Conservation (phyloP, 92 coral and sea anemone genomes). For the Porites lobata region DNA sequence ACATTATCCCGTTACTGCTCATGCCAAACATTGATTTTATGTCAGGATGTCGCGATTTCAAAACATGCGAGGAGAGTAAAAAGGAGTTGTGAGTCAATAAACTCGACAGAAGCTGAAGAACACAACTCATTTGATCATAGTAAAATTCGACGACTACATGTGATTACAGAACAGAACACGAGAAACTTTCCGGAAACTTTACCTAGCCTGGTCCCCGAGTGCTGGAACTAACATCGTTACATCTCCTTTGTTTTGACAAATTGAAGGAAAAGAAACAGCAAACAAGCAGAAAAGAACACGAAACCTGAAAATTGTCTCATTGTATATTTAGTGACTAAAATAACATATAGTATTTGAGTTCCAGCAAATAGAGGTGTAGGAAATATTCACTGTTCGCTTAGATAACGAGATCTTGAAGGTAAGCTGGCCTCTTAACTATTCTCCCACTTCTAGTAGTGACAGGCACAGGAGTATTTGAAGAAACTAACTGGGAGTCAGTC, state of each 20-base stretch:
- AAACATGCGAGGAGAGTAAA: too few species aligned
- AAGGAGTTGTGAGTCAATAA: too few species aligned
- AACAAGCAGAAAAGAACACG: background rate
- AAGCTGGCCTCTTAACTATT: slow-evolving; percentile 16
- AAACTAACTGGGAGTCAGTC: background rate
- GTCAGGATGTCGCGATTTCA: too few species aligned
- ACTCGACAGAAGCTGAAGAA: too few species aligned
- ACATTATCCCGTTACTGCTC: too few species aligned
- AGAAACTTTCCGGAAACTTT: too few species aligned
- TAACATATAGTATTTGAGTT: background rate
- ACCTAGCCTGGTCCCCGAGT: too few species aligned
- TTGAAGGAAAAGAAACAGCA: background rate
- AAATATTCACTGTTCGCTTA: background rate
- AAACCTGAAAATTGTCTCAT: background rate
- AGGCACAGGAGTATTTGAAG: background rate
- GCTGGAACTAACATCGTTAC: background rate
- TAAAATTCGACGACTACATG: too few species aligned
- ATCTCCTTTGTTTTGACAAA: background rate
- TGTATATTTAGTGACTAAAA: background rate
- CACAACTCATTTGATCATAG: too few species aligned
- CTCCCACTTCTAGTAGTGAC: slow-evolving; percentile 19
- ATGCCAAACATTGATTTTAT: too few species aligned
- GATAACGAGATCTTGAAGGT: background rate
- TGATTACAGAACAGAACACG: too few species aligned
- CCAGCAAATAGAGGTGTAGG: background rate